These are phyloP conservation scores for Myopa testacea DNA, from an alignment of 2,888 invertebrate genomes.

Conservation along the genomic window DNA sequence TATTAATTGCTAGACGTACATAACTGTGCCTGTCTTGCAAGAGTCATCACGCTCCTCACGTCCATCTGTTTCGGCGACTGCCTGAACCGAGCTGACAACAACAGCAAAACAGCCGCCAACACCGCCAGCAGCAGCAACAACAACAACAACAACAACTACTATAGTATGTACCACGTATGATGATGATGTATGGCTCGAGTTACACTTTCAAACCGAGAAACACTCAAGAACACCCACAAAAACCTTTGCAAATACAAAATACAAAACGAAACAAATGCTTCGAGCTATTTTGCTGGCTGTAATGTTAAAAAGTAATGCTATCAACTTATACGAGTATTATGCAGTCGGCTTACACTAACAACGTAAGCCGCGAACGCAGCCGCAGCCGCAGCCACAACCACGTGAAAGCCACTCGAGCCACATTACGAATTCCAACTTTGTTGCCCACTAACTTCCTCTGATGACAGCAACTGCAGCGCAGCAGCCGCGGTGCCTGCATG, in stretches of 20 bases:
- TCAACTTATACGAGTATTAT: too few species aligned
- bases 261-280: constrained; percentile 17
- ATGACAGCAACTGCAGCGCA: constrained; percentile 22
- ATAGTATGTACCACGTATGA: background rate
- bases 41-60: too few species aligned
- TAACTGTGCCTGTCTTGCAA: constrained; percentile 6
- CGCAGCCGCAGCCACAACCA: constrained; percentile 15
- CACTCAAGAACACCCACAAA: constrained; percentile 10
- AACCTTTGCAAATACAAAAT: constrained; percentile 10
- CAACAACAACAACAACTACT: background rate
- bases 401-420: constrained; percentile 9
- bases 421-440: constrained; percentile 32
- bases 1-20: constrained; percentile 21
- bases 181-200: constrained; percentile 14
- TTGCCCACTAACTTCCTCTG: constrained; percentile 33
- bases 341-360: background rate
- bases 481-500: constrained; percentile 16
- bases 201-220: constrained; percentile 4
- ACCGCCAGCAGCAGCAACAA: background rate
- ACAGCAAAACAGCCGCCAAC: background rate
- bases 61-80: too few species aligned
- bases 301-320: too few species aligned
- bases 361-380: background rate
- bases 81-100: too few species aligned
- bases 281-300: too few species aligned